Conservation (phyloP, 2,797 vertebrate genomes). For the Psittacula derbiana region DNA sequence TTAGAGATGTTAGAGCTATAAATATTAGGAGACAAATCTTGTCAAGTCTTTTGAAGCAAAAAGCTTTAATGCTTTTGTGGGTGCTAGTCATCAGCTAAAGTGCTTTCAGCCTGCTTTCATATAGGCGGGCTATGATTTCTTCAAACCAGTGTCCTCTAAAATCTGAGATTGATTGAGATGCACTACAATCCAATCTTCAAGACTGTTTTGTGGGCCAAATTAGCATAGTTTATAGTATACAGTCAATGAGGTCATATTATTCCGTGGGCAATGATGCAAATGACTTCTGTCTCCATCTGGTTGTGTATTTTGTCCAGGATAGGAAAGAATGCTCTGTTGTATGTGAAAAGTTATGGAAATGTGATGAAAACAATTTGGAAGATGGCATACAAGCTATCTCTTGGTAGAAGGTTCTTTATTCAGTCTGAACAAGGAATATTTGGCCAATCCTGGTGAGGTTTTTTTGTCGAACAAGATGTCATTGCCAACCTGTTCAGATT, state of each 20-base stretch:
- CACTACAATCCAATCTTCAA: background rate
- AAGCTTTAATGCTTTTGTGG: background rate
- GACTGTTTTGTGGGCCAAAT: background rate
- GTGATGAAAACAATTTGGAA: background rate
- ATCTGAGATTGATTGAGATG: background rate
- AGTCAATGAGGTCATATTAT: background rate
- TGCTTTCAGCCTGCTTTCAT: background rate
- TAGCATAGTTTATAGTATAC: background rate
- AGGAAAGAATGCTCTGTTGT: background rate
- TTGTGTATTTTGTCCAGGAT: background rate
- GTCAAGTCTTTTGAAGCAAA: background rate
- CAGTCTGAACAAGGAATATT: background rate
- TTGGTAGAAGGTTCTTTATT: background rate
- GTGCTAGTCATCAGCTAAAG: background rate
- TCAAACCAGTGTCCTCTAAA: background rate
- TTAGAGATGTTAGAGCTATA: background rate
- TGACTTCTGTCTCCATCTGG: background rate
- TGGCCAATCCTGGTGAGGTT: background rate
- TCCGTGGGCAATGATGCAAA: background rate
- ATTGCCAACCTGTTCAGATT: background rate
- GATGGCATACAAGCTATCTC: background rate
- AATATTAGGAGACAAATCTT: background rate
- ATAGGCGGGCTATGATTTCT: background rate
- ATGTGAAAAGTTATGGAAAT: background rate
- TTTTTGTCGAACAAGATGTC: background rate